Base-by-base conservation (phyloP, 2,797 vertebrate genomes). In the Cyprinodon diabolis region DNA sequence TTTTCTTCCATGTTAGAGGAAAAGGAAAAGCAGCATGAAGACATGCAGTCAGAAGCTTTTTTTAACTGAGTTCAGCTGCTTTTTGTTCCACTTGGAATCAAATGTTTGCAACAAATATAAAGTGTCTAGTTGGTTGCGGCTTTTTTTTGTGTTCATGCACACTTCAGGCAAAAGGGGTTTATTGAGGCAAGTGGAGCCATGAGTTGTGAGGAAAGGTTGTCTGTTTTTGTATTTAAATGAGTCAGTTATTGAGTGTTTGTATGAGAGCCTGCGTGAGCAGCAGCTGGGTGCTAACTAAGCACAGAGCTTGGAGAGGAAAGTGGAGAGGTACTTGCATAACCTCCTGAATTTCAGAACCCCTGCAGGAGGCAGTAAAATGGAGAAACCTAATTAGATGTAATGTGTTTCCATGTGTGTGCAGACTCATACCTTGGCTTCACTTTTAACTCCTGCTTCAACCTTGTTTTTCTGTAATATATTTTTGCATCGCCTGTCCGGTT, bases 231-330 rank as follows among this genome's bases (percentile, higher is more conserved):
- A 67, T 65, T 37, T 40, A 6, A 21, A 57, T 3, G 68, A 73
- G 80, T 80, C 51, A 37, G 58, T 75, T 67, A 67, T 62, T 71
- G 78, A 43, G 68, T 76, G 82, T 84, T 70, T 76, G 72, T 51
- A 14, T 54, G 54, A 66, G 57, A 6, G 0, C 19, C 56, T 80
- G 74, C 72, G 68, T 1, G 79, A 4, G 77, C 68, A 84, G 80
- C 84, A 88, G 82, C 83, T 89, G 89, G 88, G 76, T 82, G 75
- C 76, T 73, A 82, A 82, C 83, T 76, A 78, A 81, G 74, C 66
- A n/a, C 12, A 0, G 69, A 75, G 40, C 77, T 79, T 1, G 17
- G 67, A 71, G 75, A 78, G 77, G 75, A 75, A 76, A 78, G 82
- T 76, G 58, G 67, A 66, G 72, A 77, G 80, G 74, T 69, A 75